These are phyloP conservation scores for Sipunculus nudus DNA, from an alignment of 2,888 invertebrate genomes.

Conservation along the genomic window DNA sequence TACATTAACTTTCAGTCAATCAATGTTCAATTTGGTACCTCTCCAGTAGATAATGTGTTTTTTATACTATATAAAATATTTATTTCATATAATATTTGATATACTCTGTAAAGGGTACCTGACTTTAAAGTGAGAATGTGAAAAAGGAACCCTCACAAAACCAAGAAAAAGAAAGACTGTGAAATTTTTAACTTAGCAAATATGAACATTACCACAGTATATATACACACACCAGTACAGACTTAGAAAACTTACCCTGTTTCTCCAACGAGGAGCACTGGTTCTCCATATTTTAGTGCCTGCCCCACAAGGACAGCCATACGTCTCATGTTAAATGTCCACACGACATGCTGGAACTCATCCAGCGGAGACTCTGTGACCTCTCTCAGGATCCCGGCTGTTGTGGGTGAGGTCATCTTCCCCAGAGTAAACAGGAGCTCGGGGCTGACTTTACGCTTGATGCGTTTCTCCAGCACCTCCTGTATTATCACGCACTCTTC, in stretches of 20 bases:
- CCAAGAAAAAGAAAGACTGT: no score
- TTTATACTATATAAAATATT: no score
- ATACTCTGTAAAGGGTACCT: no score
- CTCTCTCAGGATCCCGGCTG: constrained; percentile 59
- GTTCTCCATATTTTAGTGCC: constrained; percentile 90
- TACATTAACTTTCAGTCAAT: no score
- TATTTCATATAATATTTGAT: no score
- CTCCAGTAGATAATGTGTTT: no score
- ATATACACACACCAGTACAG: no score
- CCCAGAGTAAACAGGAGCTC: constrained; percentile 74
- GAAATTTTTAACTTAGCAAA: no score
- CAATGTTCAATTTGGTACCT: no score
- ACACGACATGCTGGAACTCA: constrained; percentile 84
- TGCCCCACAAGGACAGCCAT: constrained; percentile 74
- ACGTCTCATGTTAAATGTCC: constrained; percentile 90
- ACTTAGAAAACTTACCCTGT: constrained; percentile 81
- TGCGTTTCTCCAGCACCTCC: constrained; percentile 74
- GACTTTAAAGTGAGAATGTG: no score
- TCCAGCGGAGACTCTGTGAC: constrained; percentile 16
- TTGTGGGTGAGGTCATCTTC: constrained; percentile 78
- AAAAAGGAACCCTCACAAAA: no score
- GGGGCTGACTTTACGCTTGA: constrained; percentile 80
- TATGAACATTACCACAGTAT: no score
- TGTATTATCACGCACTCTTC: constrained; percentile 86
- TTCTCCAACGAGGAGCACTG: constrained; percentile 94